Evolutionary conservation across 2,888 invertebrate species (phyloP), one percentile per base, ranked within the genome.

Genomic region (Seladonia tumulorum): DNA sequence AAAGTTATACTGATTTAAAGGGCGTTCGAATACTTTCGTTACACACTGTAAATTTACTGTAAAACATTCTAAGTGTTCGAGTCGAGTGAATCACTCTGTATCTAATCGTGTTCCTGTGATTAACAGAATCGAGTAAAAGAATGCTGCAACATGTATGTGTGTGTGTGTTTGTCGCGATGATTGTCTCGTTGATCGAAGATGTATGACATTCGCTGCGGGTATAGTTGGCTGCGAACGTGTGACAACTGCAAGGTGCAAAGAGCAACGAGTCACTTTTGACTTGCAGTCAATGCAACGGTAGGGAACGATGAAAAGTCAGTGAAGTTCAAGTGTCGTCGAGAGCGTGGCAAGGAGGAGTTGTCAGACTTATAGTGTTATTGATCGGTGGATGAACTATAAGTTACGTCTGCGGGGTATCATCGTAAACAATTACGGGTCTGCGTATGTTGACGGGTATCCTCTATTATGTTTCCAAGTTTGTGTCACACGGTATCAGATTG

Each of bases 361-460:
- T 25, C 25, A 49, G n/a, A n/a, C 5, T 39, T 53, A 5, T 2
- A 18, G 18, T 70, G 53, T 18, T 42, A 81, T 76, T 57, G 81
- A 83, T 76, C 39, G 22, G 1, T 12, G 47, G 7, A 29, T 25
- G 35, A 35, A 66, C 29, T 60, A 75, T 16, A 39, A 39, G 63
- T 18, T 66, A 45, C 7, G 57, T 57, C 22, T 5, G 22, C 10
- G 42, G 25, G 16, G 22, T 81, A 57, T 53, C 45, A 66, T 45
- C 63, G 12, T 66, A 47, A 14, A 29, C 12, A 45, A 72, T 29
- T 83, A 66, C 16, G 47, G 49, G 39, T 68, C 39, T 66, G 63
- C 39, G 53, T 73, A 66, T 66, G 66, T 72, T 74, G 57, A 74
- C 53, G 68, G 49, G 49, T 25, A 25, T 53, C 18, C 22, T 35